Percentiles rank a stretch among this genome's conserved stretches.
Evolutionary conservation across 2,113 vertebrate genomes (phyloP).

Genomic region (Chaetodon auriga): DNA sequence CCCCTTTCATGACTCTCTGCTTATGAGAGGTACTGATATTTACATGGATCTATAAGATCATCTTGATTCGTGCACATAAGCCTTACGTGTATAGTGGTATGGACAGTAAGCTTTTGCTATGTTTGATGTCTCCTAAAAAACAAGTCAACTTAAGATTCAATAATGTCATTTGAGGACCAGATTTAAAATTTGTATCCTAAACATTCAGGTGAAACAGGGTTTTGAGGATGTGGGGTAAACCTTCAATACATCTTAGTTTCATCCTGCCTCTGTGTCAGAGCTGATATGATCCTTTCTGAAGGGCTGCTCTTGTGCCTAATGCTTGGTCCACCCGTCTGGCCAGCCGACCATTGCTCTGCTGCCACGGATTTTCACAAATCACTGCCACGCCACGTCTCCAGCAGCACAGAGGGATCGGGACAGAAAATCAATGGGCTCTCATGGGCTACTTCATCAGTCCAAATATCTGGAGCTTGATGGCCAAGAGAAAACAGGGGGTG

Average conservation of each 20-base stretch:
- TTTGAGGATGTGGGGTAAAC: conserved; percentile 7
- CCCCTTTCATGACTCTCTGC: background rate
- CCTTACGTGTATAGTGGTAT: background rate
- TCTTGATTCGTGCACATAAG: background rate
- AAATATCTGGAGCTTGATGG: conserved; percentile 74
- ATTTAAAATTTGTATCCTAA: background rate
- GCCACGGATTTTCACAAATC: conserved; percentile 78
- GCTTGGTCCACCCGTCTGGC: conserved; percentile 27
- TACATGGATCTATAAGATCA: background rate
- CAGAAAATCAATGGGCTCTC: conserved; percentile 82
- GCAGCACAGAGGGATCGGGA: conserved; percentile 53
- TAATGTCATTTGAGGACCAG: background rate
- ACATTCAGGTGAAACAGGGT: background rate
- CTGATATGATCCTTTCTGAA: background rate
- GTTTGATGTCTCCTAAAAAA: background rate
- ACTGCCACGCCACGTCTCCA: conserved; percentile 68
- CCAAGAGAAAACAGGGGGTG: conserved; percentile 34
- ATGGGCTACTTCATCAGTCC: conserved; percentile 76
- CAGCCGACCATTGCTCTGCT: conserved; percentile 38
- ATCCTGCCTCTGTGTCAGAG: background rate
- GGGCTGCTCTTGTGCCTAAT: conserved; percentile 29
- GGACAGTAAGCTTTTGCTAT: background rate
- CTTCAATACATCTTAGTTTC: background rate
- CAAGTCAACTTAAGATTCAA: background rate
- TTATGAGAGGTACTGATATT: conserved; percentile 8